A percentile compares a stretch with the other conserved stretches of the same genome.
Conservation (phyloP, 1,140 invertebrate genomes). For the Bombus sylvicola region DNA sequence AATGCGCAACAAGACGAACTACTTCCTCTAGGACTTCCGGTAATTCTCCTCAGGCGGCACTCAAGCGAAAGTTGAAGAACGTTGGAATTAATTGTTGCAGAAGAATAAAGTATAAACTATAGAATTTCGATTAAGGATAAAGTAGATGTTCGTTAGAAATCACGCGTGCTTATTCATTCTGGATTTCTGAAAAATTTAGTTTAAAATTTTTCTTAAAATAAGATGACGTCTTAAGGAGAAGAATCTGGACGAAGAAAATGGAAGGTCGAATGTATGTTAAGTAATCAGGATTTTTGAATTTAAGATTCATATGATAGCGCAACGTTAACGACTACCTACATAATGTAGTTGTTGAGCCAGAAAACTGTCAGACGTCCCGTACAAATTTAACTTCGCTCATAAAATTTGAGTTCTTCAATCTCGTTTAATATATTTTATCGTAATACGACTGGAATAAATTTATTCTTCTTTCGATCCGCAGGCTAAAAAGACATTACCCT, state of each 20-base stretch:
- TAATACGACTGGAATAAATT: not conserved
- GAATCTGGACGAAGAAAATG: not conserved
- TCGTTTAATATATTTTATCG: not conserved
- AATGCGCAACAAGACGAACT: constrained; percentile 20
- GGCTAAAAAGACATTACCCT: too few relatives aligned
- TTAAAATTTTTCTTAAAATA: not conserved
- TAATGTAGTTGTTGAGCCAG: too few relatives aligned
- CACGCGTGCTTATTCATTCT: too few relatives aligned
- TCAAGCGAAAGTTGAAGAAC: not conserved
- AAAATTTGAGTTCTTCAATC: not conserved
- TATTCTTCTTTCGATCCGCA: not conserved
- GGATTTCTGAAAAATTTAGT: not conserved
- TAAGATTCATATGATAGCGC: not conserved
- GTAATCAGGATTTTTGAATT: not conserved
- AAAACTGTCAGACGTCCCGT: not conserved
- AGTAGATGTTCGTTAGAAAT: not conserved
- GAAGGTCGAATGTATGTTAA: not conserved
- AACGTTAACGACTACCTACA: too few relatives aligned
- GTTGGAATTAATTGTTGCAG: not conserved
- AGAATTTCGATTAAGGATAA: not conserved
- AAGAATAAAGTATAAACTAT: not conserved
- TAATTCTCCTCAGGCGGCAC: not conserved
- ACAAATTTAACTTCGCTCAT: not conserved
- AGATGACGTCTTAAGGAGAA: not conserved
- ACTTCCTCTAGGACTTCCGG: not conserved